Conservation (phyloP, 1,140 invertebrate genomes). For the Notospermus geniculatus region DNA sequence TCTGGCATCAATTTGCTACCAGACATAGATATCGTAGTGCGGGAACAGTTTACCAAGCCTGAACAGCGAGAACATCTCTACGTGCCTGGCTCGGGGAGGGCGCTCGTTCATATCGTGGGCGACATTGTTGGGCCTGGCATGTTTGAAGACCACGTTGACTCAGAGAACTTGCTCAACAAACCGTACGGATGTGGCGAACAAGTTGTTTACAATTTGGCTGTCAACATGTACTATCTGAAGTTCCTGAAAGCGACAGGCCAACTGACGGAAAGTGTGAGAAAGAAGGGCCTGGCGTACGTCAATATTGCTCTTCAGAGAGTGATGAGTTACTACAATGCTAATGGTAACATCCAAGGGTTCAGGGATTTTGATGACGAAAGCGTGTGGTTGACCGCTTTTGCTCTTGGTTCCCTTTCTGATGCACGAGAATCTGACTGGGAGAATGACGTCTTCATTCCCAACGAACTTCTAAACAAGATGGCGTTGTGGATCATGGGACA, state of each 20-base stretch:
- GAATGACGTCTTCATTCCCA: slow-evolving; percentile 46
- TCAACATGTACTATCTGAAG: slow-evolving; percentile 84
- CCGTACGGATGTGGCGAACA: slow-evolving; percentile 82
- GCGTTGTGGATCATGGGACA: slow-evolving; percentile 41
- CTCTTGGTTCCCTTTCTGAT: slow-evolving; percentile 41
- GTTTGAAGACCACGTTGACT: slow-evolving; percentile 42
- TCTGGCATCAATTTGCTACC: slow-evolving; percentile 89
- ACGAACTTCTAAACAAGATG: slow-evolving; percentile 45
- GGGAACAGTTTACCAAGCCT: slow-evolving; percentile 84
- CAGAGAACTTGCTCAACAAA: slow-evolving; percentile 42
- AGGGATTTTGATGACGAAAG: slow-evolving; percentile 66
- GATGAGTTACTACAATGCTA: slow-evolving; percentile 83
- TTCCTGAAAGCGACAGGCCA: slow-evolving; percentile 90
- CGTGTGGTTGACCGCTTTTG: slow-evolving; percentile 53
- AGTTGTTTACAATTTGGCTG: slow-evolving; percentile 93
- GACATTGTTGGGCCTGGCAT: slow-evolving; percentile 94
- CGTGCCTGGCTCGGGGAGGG: slow-evolving; percentile 89
- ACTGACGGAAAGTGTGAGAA: slow-evolving; percentile 65
- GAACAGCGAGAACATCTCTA: slow-evolving; percentile 87
- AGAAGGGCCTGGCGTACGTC: slow-evolving; percentile 79
- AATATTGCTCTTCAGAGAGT: slow-evolving; percentile 86
- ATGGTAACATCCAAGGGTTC: slow-evolving; percentile 89
- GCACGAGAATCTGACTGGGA: slow-evolving; percentile 50
- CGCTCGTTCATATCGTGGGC: slow-evolving; percentile 81
- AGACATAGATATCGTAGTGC: slow-evolving; percentile 92